Conservation (phyloP, 2,888 invertebrate species). For the Pheosia tremula region DNA sequence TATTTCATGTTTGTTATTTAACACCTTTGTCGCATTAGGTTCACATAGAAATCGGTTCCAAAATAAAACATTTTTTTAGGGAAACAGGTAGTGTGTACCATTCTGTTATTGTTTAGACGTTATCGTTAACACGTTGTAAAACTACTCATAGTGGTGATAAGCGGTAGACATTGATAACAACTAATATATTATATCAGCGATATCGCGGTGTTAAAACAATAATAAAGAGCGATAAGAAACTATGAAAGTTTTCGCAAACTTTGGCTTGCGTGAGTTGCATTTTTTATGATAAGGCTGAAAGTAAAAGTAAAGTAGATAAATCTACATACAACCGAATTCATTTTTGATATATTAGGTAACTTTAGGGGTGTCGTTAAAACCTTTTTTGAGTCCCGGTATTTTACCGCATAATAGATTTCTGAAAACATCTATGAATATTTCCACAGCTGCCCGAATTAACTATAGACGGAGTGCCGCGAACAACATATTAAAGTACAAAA, state of each 20-base stretch:
- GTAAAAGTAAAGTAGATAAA: not conserved
- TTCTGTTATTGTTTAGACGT: not conserved
- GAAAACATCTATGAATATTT: too few species aligned
- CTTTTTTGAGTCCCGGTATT: too few species aligned
- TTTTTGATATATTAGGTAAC: too few species aligned
- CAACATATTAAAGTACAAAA: too few species aligned
- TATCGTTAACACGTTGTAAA: not conserved
- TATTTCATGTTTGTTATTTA: not conserved
- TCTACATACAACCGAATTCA: not conserved
- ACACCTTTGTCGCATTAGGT: not conserved
- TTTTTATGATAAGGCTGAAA: not conserved
- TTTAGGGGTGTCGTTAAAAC: too few species aligned
- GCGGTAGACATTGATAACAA: conserved; percentile 19
- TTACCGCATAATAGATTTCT: too few species aligned
- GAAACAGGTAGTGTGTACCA: not conserved
- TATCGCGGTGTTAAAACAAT: conserved; percentile 22
- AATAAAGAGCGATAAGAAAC: conserved; percentile 29
- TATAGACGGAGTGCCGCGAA: too few species aligned
- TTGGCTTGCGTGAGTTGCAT: not conserved
- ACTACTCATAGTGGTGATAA: conserved; percentile 13
- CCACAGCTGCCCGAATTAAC: too few species aligned
- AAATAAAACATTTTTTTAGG: not conserved
- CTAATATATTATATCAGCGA: conserved; percentile 6
- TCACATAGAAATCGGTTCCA: not conserved
- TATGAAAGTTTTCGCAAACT: not conserved